A percentile compares a stretch with the other conserved stretches of the same genome.
Conservation (phyloP, 2,797 vertebrate species). For the Sarcophilus harrisii region DNA sequence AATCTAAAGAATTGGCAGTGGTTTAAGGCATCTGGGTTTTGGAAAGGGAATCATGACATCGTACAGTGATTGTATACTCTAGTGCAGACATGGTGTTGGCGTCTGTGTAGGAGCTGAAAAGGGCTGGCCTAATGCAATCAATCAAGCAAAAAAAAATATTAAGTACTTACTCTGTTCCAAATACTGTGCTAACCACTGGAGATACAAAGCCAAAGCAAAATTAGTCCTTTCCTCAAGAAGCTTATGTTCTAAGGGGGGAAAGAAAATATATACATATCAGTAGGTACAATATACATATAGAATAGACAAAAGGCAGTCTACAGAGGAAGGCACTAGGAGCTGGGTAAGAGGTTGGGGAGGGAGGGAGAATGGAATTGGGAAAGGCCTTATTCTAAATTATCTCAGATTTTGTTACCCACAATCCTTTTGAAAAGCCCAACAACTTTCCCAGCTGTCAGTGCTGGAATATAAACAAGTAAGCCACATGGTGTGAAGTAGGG, state of each 20-base stretch:
- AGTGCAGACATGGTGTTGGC: not conserved
- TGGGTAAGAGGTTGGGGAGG: not conserved
- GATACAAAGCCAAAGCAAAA: not conserved
- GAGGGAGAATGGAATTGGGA: not conserved
- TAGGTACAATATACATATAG: not conserved
- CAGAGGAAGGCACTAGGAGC: no score
- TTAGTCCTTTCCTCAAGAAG: not conserved
- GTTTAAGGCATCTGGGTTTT: not conserved
- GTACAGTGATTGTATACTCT: not conserved
- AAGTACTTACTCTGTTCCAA: not conserved
- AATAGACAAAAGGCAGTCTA: not conserved
- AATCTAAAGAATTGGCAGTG: not conserved
- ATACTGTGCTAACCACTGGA: not conserved
- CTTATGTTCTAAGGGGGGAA: not conserved
- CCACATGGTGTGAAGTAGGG: constrained; percentile 4
- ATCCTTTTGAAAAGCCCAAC: constrained; percentile 58
- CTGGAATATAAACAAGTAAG: constrained; percentile 37
- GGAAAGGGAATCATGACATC: not conserved
- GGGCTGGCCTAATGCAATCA: not conserved
- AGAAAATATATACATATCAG: not conserved
- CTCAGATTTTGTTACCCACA: not conserved
- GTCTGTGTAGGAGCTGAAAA: not conserved
- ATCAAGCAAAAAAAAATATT: not conserved
- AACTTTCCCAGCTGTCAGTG: constrained; percentile 45
- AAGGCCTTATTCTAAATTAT: not conserved